phyloP scores from a whole-genome alignment of 1,140 invertebrate genomes.

The Drosophila virilis region DNA sequence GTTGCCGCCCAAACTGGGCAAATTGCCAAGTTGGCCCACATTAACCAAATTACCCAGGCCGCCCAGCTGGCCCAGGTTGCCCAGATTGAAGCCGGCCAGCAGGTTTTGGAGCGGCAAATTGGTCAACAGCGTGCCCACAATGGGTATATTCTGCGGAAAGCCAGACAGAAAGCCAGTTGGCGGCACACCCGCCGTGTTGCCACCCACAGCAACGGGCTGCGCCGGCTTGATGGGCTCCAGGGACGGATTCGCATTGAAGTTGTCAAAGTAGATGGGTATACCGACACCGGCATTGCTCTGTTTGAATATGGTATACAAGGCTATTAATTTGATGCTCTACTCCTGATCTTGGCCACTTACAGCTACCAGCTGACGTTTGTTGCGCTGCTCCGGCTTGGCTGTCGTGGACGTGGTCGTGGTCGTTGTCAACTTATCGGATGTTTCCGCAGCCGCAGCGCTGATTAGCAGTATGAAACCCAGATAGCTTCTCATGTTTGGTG shows the following conservation, averaged over 20 bases:
- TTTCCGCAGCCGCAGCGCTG: constrained; percentile 19
- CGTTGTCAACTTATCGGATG: constrained; percentile 5
- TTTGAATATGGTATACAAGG: neutral
- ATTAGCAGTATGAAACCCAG: constrained; percentile 44
- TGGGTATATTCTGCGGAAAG: constrained; percentile 61
- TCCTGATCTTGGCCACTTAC: neutral
- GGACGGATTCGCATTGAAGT: constrained; percentile 27
- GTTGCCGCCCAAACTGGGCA: constrained; percentile 7
- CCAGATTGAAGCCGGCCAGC: constrained; percentile 58
- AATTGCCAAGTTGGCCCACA: constrained; percentile 18
- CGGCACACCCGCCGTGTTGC: constrained; percentile 34
- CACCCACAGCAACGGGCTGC: constrained; percentile 45
- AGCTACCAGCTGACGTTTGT: constrained; percentile 65
- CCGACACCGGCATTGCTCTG: constrained; percentile 24
- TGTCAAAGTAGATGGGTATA: constrained; percentile 63
- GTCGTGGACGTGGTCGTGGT: constrained; percentile 22
- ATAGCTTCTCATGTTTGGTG: constrained; percentile 43
- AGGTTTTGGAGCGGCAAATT: constrained; percentile 49
- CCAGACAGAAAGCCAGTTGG: constrained; percentile 51
- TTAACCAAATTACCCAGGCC: constrained; percentile 15
- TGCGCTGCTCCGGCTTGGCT: constrained; percentile 27
- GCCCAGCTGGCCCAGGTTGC: constrained; percentile 38
- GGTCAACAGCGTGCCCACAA: constrained; percentile 61
- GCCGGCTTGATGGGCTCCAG: constrained; percentile 17
- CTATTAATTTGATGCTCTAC: neutral